Evolutionary conservation across 2,113 vertebrate genomes (phyloP), one percentile per base, ranked within the genome.

Genomic region (Sylvicapra grimmia): DNA sequence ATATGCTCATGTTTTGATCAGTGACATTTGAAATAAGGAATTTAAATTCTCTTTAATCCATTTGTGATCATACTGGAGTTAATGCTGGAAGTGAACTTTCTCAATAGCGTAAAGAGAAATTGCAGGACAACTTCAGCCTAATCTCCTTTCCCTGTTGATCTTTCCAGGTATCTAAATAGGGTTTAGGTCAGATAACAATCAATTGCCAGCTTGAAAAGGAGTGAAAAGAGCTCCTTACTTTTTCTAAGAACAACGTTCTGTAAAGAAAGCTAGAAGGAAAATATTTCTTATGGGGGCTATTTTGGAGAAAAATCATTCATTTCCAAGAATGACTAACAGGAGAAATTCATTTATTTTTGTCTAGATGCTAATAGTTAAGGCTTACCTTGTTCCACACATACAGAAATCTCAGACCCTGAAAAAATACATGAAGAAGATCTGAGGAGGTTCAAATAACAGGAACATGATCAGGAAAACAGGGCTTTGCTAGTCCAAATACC

Each of bases 291-390:
- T 5, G 68, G 85, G 85, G 44, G 68, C 61, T 29, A 0, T 84
- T 96, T 86, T 94, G 63, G 21, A 90, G 92, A 86, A 97, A 61
- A 95, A 29, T 9, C 89, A 96, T 65, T 82, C 19, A 8, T 86
- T 97, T 94, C 63, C 75, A 94, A 63, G 29, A 97, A 87, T 54
- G 82, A 95, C 87, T 95, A 97, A 97, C 54, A 15, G 93, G 33
- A 95, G 19, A 98, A 63, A 94, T 19, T 36, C 92, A 31, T 98
- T 98, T 97, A 94, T 98, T 97, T 97, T 97, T 96, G 18, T 59
- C 72, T n/a, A 53, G 47, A 86, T 89, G 44, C n/a, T 92, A 61
- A 29, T 94, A 27, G 6, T 21, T 61, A 96, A 96, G 44, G 27
- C 36, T 89, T 56, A 72, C 58, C 47, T 77, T 13, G 44, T 82